phyloP scores from a whole-genome alignment of 2,888 invertebrate species.

The Drosophila pullipes region DNA sequence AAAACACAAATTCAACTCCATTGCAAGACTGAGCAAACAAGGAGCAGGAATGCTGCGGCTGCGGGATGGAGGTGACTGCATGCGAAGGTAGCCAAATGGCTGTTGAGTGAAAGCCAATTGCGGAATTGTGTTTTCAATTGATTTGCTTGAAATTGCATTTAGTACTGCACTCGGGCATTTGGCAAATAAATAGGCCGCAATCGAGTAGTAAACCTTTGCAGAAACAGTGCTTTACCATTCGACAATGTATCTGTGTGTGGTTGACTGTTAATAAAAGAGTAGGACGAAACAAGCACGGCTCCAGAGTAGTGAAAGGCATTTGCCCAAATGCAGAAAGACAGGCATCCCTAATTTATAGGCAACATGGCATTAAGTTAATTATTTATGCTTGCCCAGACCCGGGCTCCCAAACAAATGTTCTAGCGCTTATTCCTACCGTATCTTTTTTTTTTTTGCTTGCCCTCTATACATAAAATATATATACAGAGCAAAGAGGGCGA shows the following conservation, averaged over 20 bases:
- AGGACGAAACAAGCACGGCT: conserved; percentile 23
- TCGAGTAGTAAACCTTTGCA: conserved; percentile 22
- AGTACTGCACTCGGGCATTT: conserved; percentile 55
- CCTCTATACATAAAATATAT: conserved; percentile 5
- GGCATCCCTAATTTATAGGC: conserved; percentile 74
- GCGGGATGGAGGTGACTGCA: too few species aligned
- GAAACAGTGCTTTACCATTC: background rate
- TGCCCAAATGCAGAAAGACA: conserved; percentile 60
- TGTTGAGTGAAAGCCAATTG: conserved; percentile 67
- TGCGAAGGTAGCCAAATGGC: conserved; percentile 3
- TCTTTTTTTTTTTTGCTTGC: background rate
- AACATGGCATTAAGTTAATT: conserved; percentile 81
- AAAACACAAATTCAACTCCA: conserved; percentile 73
- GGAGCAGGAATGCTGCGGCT: conserved; percentile 5
- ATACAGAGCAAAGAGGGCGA: conserved; percentile 5
- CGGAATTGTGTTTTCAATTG: conserved; percentile 75
- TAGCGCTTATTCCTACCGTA: conserved; percentile 15
- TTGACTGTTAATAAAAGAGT: conserved; percentile 68
- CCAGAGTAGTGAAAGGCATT: conserved; percentile 44
- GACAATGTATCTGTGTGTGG: conserved; percentile 16
- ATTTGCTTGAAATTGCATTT: conserved; percentile 77
- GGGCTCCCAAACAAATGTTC: conserved; percentile 6
- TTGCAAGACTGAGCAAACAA: conserved; percentile 59
- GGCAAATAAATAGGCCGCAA: conserved; percentile 46
- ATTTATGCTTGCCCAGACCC: conserved; percentile 68